phyloP scores from a whole-genome alignment of 2,113 vertebrate genomes.

The Phycodurus eques region DNA sequence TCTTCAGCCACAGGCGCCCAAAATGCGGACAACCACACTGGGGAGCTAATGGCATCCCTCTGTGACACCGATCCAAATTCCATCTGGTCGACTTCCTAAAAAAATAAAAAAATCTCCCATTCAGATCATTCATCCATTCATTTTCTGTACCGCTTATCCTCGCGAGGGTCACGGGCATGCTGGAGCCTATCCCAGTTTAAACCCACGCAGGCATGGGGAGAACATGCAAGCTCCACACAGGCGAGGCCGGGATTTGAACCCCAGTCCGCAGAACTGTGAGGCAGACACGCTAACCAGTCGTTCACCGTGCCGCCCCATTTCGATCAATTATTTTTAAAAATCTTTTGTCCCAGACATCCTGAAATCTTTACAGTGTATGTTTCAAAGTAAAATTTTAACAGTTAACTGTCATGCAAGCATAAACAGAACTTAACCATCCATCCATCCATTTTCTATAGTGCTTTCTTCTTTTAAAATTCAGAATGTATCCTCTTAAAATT shows the following conservation, averaged over 20 bases:
- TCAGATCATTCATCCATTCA: background rate
- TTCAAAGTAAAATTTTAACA: background rate
- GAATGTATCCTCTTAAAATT: background rate
- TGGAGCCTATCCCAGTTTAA: too few species aligned
- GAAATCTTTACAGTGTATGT: background rate
- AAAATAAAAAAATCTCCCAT: background rate
- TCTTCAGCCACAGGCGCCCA: constrained; percentile 34
- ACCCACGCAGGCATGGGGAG: too few species aligned
- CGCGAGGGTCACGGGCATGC: too few species aligned
- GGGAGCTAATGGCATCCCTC: constrained; percentile 10
- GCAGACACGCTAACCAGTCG: too few species aligned
- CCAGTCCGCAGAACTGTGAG: too few species aligned
- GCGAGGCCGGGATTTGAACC: too few species aligned
- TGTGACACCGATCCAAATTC: background rate
- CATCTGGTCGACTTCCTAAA: background rate
- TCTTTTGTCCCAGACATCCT: background rate
- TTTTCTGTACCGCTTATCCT: too few species aligned
- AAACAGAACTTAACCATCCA: background rate
- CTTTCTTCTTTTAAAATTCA: background rate
- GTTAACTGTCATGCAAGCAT: background rate
- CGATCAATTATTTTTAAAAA: too few species aligned
- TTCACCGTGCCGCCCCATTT: too few species aligned
- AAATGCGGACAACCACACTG: constrained; percentile 16
- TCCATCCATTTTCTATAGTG: too few species aligned
- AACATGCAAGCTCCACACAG: too few species aligned